A percentile compares a stretch with the other conserved stretches of the same genome.
These are phyloP conservation scores for Aphodius sticticus DNA, from an alignment of 2,888 invertebrate genomes.

Conservation along the genomic window DNA sequence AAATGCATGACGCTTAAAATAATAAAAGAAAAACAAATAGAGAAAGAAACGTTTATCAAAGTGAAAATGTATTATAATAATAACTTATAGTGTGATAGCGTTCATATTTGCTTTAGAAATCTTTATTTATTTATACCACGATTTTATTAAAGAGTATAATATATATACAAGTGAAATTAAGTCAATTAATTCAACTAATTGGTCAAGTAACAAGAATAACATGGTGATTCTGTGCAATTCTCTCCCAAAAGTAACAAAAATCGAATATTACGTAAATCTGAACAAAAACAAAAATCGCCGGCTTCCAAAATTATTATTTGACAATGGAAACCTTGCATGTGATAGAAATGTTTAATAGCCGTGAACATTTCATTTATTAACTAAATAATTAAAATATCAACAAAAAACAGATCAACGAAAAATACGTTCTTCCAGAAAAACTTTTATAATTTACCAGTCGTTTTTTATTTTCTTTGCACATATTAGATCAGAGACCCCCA, in stretches of 20 bases:
- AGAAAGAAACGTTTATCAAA: slow-evolving; percentile 10
- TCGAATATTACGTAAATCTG: slow-evolving; percentile 28
- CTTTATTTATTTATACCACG: slow-evolving; percentile 17
- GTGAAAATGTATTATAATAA: slow-evolving; percentile 16
- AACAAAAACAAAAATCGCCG: slow-evolving; percentile 26
- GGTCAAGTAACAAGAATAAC: background rate
- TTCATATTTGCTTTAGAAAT: slow-evolving; percentile 19
- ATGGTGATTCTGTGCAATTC: slow-evolving; percentile 7
- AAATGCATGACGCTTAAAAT: slow-evolving; percentile 4
- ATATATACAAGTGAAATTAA: slow-evolving; percentile 15
- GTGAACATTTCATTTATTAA: slow-evolving; percentile 37
- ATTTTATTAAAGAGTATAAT: slow-evolving; percentile 8
- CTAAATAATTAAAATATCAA: slow-evolving; percentile 19
- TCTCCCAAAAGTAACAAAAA: background rate
- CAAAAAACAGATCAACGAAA: slow-evolving; percentile 21
- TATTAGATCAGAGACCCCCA: slow-evolving; percentile 12
- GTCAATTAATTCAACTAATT: slow-evolving; percentile 23
- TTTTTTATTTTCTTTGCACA: slow-evolving; percentile 19
- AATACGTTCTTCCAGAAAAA: slow-evolving; percentile 5
- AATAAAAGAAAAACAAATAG: background rate
- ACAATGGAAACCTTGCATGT: slow-evolving; percentile 34
- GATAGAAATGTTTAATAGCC: slow-evolving; percentile 36
- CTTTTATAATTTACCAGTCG: slow-evolving; percentile 14
- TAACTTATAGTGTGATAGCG: slow-evolving; percentile 24
- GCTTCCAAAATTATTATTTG: slow-evolving; percentile 11